These are phyloP conservation scores for Apis mellifera DNA, from an alignment of 1,140 invertebrate genomes.

Conservation along the genomic window DNA sequence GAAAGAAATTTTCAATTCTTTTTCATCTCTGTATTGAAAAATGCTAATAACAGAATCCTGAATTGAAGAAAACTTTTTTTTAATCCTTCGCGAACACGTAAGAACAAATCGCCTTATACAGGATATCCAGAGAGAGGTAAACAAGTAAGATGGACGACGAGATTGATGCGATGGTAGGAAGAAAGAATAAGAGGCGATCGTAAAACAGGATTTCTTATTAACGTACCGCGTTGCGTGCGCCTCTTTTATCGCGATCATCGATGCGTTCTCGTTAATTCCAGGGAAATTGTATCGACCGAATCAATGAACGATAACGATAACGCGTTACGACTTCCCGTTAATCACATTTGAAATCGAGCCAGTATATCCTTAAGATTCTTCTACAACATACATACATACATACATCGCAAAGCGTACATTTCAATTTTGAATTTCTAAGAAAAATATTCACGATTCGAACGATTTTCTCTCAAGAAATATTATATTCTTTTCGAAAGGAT, in stretches of 20 bases:
- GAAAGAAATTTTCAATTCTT: too few relatives aligned
- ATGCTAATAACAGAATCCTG: too few relatives aligned
- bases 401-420: not conserved
- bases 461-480: too few relatives aligned
- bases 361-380: not conserved
- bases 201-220: conserved; percentile 35
- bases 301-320: conserved; percentile 63
- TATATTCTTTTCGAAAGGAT: too few relatives aligned
- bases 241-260: conserved; percentile 34
- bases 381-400: too few relatives aligned
- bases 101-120: too few relatives aligned
- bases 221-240: not conserved
- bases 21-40: too few relatives aligned
- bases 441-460: too few relatives aligned
- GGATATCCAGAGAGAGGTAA: too few relatives aligned
- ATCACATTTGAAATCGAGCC: conserved; percentile 40
- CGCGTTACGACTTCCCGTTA: conserved; percentile 64
- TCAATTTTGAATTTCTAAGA: too few relatives aligned
- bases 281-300: conserved; percentile 41
- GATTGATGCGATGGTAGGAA: not conserved
- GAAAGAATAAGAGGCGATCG: conserved; percentile 19
- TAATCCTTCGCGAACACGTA: too few relatives aligned
- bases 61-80: too few relatives aligned
- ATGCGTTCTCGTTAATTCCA: conserved; percentile 37
- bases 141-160: not conserved